These are phyloP conservation scores for Caenorhabditis sp. DNA, from an alignment of 2,888 invertebrate genomes.

Conservation along the genomic window DNA sequence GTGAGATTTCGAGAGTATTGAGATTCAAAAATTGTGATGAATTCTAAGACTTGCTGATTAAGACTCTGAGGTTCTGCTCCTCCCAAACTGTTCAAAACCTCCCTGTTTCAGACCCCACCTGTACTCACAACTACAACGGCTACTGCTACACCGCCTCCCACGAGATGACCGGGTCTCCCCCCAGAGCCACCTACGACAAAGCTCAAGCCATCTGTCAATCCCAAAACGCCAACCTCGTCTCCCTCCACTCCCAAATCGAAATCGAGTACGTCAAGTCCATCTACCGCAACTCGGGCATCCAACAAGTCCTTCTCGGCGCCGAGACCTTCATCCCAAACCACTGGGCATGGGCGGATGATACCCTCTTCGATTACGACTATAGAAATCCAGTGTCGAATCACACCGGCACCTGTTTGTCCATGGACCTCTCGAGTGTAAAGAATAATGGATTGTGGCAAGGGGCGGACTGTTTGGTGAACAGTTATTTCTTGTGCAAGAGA, in stretches of 20 bases:
- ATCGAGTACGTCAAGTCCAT: conserved; percentile 24
- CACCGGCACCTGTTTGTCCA: conserved; percentile 17
- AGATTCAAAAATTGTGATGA: too few species aligned
- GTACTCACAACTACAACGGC: conserved; percentile 36
- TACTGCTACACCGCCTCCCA: conserved; percentile 34
- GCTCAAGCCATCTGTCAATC: conserved; percentile 21
- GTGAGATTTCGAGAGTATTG: too few species aligned
- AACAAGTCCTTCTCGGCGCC: conserved; percentile 10
- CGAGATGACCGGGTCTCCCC: neutral
- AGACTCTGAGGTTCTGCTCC: too few species aligned
- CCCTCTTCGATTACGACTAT: conserved; percentile 21
- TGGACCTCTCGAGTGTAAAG: neutral
- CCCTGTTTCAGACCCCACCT: conserved; percentile 14
- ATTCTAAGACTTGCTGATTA: too few species aligned
- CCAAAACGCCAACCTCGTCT: neutral
- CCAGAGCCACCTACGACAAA: neutral
- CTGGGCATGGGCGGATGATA: conserved; percentile 17
- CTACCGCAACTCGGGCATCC: conserved; percentile 15
- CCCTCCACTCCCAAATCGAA: conserved; percentile 36
- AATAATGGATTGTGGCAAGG: conserved; percentile 32
- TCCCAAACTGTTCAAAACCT: too few species aligned
- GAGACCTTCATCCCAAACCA: conserved; percentile 15
- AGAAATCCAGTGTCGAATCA: conserved; percentile 11
- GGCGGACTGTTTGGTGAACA: conserved; percentile 1
- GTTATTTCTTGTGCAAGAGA: conserved; percentile 29